These are phyloP conservation scores for Lathamus discolor DNA, from an alignment of 2,113 vertebrate genomes.

Conservation along the genomic window DNA sequence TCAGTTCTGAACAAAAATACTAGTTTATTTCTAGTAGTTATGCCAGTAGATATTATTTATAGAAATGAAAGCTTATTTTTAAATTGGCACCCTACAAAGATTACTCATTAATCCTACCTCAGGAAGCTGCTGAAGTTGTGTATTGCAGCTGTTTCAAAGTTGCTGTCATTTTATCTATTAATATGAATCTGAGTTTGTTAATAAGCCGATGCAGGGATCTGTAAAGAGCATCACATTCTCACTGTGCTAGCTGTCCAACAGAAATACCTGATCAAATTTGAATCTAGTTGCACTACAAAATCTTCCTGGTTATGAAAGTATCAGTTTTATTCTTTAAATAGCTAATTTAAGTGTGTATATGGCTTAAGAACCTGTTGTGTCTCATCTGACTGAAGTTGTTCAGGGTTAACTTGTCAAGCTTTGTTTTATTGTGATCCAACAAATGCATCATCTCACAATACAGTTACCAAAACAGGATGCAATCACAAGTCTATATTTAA, in stretches of 20 bases:
- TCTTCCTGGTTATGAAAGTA: background rate
- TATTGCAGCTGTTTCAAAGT: slow-evolving; percentile 6
- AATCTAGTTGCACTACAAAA: background rate
- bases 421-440: background rate
- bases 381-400: background rate
- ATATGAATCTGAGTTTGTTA: background rate
- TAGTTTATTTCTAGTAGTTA: background rate
- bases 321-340: background rate
- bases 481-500: background rate
- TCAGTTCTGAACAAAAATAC: background rate
- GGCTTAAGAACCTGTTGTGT: background rate
- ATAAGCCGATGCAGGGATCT: background rate
- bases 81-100: background rate
- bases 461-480: background rate
- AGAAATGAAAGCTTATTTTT: background rate
- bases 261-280: background rate
- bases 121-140: background rate
- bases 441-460: background rate
- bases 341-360: background rate
- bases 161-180: background rate
- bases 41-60: background rate
- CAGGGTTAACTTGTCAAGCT: background rate
- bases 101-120: background rate
- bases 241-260: background rate
- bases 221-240: background rate